Evolutionary conservation across 1,140 invertebrate species (phyloP), one percentile per base, ranked within the genome.

Genomic region (Hycleus phaleratus): DNA sequence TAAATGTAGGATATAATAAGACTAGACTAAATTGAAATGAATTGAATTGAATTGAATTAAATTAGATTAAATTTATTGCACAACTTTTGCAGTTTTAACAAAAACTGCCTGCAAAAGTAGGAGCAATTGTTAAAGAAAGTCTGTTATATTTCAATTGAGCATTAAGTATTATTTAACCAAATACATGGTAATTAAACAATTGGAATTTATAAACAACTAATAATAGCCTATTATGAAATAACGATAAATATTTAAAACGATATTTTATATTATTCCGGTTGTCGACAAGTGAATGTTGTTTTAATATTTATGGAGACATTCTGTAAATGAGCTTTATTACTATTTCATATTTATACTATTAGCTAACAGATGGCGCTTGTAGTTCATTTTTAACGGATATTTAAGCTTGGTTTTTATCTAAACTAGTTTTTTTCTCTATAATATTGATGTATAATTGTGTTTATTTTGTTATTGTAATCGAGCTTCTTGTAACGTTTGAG

Each of bases 401-500:
- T 4, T 3, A 32, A 32, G 18, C 7, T 32, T 32, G 26, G 4
- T 32, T 32, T 5, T 32, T 32, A 32, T 32, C 4, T 32, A 5
- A 32, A 32, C 7, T 32, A 7, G 2, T 32, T 32, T 32, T 32
- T 32, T 5, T 18, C 12, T 12, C 18, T 18, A 18, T 18, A 18
- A 18, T 18, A 18, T 18, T 18, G 18, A 18, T 18, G 7, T 32
- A 5, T 32, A 32, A 32, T 32, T 44, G 55, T 49, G 38, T 39
- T 49, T 12, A 24, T 48, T 8, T 45, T 32, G 18, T 49, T 63
- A 82, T 68, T 81, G 80, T 62, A 82, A 75, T 71, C 81, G 73
- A 45, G 81, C 79, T 70, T 82, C 81, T 67, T 82, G 81, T 53
- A 76, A 60, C 9, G 69, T 68, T 24, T 71, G 71, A 53, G 69